phyloP scores from a whole-genome alignment of 2,888 invertebrate species.

The Lepas anatifera region DNA sequence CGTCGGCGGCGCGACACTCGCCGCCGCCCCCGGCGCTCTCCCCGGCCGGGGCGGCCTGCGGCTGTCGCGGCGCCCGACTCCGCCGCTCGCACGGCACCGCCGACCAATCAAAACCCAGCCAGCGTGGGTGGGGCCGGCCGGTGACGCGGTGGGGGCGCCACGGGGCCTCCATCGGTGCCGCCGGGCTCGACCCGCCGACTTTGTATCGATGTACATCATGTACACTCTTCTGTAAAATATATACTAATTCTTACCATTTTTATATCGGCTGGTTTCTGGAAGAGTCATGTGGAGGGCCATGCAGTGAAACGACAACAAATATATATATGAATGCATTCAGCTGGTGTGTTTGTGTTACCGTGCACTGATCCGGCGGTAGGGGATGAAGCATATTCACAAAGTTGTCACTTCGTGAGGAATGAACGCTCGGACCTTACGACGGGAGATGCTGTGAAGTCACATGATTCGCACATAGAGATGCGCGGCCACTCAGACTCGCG shows the following conservation, averaged over 20 bases:
- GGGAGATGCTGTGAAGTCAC: too few species aligned
- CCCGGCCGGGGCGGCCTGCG: background rate
- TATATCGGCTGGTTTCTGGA: constrained; percentile 9
- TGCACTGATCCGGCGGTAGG: too few species aligned
- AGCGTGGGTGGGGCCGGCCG: background rate
- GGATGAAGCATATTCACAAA: too few species aligned
- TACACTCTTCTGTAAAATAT: constrained; percentile 11
- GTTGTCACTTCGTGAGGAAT: too few species aligned
- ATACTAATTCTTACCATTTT: constrained; percentile 12
- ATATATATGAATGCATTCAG: too few species aligned
- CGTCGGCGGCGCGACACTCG: background rate
- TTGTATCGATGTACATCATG: constrained; percentile 9
- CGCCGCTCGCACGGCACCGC: background rate
- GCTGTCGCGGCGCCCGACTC: background rate
- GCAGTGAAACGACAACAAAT: background rate
- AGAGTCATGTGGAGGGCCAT: background rate
- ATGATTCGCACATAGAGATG: too few species aligned
- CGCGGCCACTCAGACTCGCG: too few species aligned
- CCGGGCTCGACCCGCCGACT: background rate
- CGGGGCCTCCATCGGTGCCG: too few species aligned
- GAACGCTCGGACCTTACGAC: too few species aligned
- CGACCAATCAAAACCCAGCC: background rate
- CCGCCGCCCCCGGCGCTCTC: background rate
- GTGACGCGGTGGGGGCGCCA: background rate
- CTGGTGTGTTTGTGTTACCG: too few species aligned